Base-by-base conservation (phyloP, 2,797 vertebrate species). In the Tapirus indicus region DNA sequence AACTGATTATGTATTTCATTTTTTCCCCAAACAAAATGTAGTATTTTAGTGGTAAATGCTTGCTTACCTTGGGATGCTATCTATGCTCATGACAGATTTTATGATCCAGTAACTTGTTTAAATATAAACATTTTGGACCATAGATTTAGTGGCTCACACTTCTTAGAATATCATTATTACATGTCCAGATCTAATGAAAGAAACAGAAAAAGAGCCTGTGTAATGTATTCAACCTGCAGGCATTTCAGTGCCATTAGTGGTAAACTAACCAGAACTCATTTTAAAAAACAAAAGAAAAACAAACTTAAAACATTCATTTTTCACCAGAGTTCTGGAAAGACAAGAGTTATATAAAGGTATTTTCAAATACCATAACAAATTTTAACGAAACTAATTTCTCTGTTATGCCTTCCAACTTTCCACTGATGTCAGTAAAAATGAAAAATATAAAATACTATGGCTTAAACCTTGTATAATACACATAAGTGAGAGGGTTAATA, bases 11-110 rank as follows among this genome's bases (percentile, higher is more conserved):
- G 6, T 52, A 87, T 68, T 87, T 91, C n/a, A 64, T 71, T 89
- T 69, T 58, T 80, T 82, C 18, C 54, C 83, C 38, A 79, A 89
- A 89, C 56, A 88, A 88, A n/a, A 79, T 66, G 56, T 56, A 52
- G 17, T 9, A 74, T 78, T 92, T 97, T 88, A n/a, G 20, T 91
- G 9, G 23, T 8, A 91, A 85, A 88, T 60, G 14, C 38, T 91
- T 95, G 41, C 56, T 54, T 83, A 27, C 47, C 7, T 68, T 97
- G 64, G 62, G 88, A 91, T 44, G 14, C 12, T 72, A 38, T 84
- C 12, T 72, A 38, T 84, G 38, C n/a, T 83, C 71, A 13, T n/a
- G 21, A 60, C 6, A 72, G 32, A 54, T 35, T 94, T 93, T 85
- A 80, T 38, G 44, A 91, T 58, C 18, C 35, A 85, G 17, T 75